These are phyloP conservation scores for Aphidius colemani DNA, from an alignment of 2,888 invertebrate genomes.

Conservation along the genomic window DNA sequence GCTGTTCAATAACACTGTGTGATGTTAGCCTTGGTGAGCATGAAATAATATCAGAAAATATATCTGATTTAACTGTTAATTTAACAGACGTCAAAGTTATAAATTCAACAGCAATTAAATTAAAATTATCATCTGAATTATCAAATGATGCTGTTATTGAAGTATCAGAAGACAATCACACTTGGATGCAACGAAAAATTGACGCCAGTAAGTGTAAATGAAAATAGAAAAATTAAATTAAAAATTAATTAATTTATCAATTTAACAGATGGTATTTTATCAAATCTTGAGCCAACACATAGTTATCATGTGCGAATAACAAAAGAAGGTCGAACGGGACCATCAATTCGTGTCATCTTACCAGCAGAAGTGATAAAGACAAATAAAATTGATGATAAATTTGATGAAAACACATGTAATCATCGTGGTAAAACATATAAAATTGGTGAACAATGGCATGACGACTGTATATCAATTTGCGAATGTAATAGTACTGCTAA, in stretches of 20 bases:
- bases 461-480: conserved; percentile 80
- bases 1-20: conserved; percentile 84
- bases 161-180: conserved; percentile 53
- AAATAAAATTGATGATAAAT: conserved; percentile 46
- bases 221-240: no score
- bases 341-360: conserved; percentile 49
- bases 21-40: conserved; percentile 82
- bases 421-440: conserved; percentile 60
- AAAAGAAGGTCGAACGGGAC: conserved; percentile 49
- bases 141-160: conserved; percentile 48
- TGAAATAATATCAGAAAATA: conserved; percentile 61
- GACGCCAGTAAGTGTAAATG: conserved; percentile 33
- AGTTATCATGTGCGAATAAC: conserved; percentile 57
- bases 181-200: conserved; percentile 53
- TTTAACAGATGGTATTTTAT: conserved; percentile 50
- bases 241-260: conserved; percentile 3
- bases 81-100: conserved; percentile 54
- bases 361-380: conserved; percentile 54
- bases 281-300: conserved; percentile 55
- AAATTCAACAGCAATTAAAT: conserved; percentile 55
- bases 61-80: conserved; percentile 51
- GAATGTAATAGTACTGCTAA: conserved; percentile 71
- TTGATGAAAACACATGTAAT: conserved; percentile 46
- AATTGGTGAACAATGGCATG: conserved; percentile 65
- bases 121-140: conserved; percentile 49